Evolutionary conservation across 2,113 vertebrate genomes (phyloP).

Genomic region (human): DNA sequence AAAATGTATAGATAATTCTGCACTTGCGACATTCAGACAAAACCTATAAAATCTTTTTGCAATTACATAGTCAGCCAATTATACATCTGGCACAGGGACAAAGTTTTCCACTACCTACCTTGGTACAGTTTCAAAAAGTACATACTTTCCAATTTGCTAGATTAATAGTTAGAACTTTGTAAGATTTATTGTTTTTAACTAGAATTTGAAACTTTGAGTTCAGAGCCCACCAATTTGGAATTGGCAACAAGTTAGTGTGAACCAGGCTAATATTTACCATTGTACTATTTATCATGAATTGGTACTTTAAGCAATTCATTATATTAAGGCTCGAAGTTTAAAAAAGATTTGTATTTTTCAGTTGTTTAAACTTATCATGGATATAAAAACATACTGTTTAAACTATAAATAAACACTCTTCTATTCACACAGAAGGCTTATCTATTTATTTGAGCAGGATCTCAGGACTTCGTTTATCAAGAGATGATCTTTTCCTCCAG

Average conservation of each 20-base stretch:
- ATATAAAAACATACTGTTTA: neutral
- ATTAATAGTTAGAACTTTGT: neutral
- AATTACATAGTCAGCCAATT: neutral
- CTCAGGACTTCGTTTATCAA: neutral
- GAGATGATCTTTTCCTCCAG: neutral
- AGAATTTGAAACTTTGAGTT: neutral
- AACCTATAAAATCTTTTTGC: neutral
- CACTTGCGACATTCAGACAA: neutral
- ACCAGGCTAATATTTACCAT: neutral
- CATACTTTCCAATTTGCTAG: neutral
- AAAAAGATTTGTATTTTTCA: neutral
- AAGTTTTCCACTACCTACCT: neutral
- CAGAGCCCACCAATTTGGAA: neutral
- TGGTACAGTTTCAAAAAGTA: conserved; percentile 14
- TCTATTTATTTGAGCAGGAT: neutral
- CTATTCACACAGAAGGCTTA: neutral
- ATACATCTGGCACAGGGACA: neutral
- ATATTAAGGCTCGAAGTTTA: neutral
- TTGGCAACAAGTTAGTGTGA: neutral
- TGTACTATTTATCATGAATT: neutral
- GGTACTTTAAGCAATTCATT: neutral
- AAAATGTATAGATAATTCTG: neutral
- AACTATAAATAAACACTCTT: neutral
- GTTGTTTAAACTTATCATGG: neutral
- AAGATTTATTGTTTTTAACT: neutral